Conservation (phyloP, 1,140 invertebrate species). For the Drosophila subobscura region DNA sequence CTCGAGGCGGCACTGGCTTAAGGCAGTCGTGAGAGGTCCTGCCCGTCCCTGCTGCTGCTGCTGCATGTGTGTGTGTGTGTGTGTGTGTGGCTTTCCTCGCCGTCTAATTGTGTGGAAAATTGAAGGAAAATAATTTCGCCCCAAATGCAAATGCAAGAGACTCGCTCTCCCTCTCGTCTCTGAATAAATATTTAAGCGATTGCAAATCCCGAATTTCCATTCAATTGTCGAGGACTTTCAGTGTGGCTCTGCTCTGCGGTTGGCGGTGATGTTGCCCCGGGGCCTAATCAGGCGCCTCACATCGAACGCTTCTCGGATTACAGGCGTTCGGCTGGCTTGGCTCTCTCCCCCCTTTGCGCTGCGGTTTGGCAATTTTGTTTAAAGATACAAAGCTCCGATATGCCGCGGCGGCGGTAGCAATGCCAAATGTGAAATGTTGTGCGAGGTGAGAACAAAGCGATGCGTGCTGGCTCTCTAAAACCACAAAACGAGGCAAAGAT, state of each 20-base stretch:
- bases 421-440: slow-evolving; percentile 22
- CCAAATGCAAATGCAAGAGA: slow-evolving; percentile 51
- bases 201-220: slow-evolving; percentile 39
- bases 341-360: slow-evolving; percentile 15
- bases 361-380: slow-evolving; percentile 78
- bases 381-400: slow-evolving; percentile 76
- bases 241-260: slow-evolving; percentile 50
- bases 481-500: slow-evolving; percentile 16
- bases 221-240: slow-evolving; percentile 18
- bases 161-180: slow-evolving; percentile 15
- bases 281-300: slow-evolving; percentile 55
- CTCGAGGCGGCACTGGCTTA: slow-evolving; percentile 1
- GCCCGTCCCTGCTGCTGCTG: not conserved
- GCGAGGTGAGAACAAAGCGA: slow-evolving; percentile 74
- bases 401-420: slow-evolving; percentile 20
- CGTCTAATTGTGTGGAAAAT: slow-evolving; percentile 75
- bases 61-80: slow-evolving; percentile 38
- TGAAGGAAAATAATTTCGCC: slow-evolving; percentile 68
- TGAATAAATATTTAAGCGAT: slow-evolving; percentile 67
- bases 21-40: not conserved
- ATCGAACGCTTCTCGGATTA: slow-evolving; percentile 55
- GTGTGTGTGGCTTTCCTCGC: slow-evolving; percentile 37
- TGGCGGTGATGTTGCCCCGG: slow-evolving; percentile 27
- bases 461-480: slow-evolving; percentile 19
- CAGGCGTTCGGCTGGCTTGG: slow-evolving; percentile 31